Evolutionary conservation across 2,113 vertebrate genomes (phyloP), one percentile per base, ranked within the genome.

Genomic region (Capreolus pygargus): DNA sequence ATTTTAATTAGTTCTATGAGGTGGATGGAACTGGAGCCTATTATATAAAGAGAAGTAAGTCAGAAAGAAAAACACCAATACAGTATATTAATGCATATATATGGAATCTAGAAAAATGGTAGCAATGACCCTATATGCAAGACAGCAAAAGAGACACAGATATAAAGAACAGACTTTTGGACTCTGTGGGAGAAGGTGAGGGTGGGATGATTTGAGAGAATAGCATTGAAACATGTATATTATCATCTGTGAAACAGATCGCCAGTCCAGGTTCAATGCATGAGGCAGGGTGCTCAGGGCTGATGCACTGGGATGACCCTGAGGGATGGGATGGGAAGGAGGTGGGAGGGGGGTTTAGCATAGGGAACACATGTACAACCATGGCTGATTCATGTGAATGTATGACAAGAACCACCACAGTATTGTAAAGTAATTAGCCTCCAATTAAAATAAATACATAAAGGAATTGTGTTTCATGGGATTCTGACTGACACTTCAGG

Each of bases 91-190:
- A 64, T 17, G 7, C 30, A 64, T 33, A 33, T 64, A 33, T 64
- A 64, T 64, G 61, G 61, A 64, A 64, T 17, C 33, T 64, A 33
- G 15, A n/a, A 64, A 64, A 7, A 64, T 33, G 7, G 7, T n/a
- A 64, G 8, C 0, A 0, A 64, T 64, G 61, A 7, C 61, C 30
- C 61, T n/a, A n/a, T 33, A 64, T 33, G 30, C 3, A 0, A 7
- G 33, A 33, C 60, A 64, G 60, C 30, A 64, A 64, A 64, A 64
- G 30, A 64, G 60, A 33, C 60, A 61, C 60, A 64, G 30, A 33
- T 33, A 1, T 17, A 64, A 61, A 64, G 30, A 64, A 64, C 61
- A 64, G 15, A 33, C 15, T 64, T 33, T 64, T 64, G 30, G 30
- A n/a, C 61, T 64, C 61, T 64, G 30, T 61, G 30, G 61, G 15